A percentile compares a stretch with the other conserved stretches of the same genome.
These are phyloP conservation scores for Drosophila saltans DNA, from an alignment of 1,140 invertebrate genomes.

Conservation along the genomic window DNA sequence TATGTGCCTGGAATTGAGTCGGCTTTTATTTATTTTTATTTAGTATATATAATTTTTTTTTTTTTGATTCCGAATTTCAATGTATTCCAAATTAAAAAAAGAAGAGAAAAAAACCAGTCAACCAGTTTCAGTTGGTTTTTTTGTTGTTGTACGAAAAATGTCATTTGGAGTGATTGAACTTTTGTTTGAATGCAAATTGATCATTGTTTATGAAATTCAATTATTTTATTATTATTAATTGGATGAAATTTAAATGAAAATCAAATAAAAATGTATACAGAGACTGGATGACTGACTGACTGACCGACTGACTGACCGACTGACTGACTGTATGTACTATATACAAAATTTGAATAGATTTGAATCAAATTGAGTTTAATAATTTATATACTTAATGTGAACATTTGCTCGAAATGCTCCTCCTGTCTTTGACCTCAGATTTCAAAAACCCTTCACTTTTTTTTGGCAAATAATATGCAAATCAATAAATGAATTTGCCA, in stretches of 20 bases:
- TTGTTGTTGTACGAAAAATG: conserved; percentile 15
- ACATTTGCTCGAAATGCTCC: not conserved
- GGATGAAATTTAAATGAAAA: not conserved
- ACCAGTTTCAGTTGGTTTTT: conserved; percentile 25
- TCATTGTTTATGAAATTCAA: conserved; percentile 5
- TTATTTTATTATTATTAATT: conserved; percentile 15
- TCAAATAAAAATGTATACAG: too few species aligned
- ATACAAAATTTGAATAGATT: too few species aligned
- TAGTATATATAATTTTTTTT: not conserved
- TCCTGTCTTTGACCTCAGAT: not conserved
- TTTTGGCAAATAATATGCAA: not conserved
- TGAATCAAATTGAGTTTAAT: too few species aligned
- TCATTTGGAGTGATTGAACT: conserved; percentile 40
- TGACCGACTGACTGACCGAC: too few species aligned
- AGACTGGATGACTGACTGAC: too few species aligned
- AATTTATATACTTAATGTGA: not conserved
- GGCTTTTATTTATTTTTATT: too few species aligned
- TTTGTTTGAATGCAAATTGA: conserved; percentile 40
- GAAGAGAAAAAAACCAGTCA: not conserved
- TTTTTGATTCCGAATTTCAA: conserved; percentile 17
- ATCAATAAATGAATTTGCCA: conserved; percentile 16
- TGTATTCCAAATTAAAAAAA: conserved; percentile 9
- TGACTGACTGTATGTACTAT: too few species aligned
- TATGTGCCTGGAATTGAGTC: conserved; percentile 8
- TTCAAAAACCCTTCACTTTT: not conserved